phyloP scores from a whole-genome alignment of 2,888 invertebrate genomes.

The Xestia rhomboidea region DNA sequence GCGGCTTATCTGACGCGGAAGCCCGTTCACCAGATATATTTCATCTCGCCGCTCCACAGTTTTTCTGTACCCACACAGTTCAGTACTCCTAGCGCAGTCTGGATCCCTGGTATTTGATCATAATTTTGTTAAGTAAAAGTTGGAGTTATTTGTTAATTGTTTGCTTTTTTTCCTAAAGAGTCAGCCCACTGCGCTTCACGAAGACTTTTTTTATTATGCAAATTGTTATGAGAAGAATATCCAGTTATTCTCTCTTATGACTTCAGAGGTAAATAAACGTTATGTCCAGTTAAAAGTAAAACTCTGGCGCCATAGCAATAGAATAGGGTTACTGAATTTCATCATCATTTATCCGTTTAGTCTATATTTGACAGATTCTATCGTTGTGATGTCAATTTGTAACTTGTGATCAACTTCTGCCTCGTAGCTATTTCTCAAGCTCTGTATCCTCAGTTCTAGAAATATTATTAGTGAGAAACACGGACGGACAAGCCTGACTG shows the following conservation, averaged over 20 bases:
- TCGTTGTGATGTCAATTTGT: background rate
- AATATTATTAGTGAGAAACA: background rate
- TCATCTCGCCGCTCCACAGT: constrained; percentile 79
- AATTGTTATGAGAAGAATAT: background rate
- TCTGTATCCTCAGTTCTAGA: background rate
- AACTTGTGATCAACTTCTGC: background rate
- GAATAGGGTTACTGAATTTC: too few relatives aligned
- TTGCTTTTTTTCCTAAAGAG: constrained; percentile 21
- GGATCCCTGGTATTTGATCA: constrained; percentile 59
- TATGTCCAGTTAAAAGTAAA: too few relatives aligned
- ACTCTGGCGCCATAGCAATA: too few relatives aligned
- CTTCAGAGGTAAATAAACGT: background rate
- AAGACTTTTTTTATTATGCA: constrained; percentile 2
- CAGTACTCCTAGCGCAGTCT: constrained; percentile 55
- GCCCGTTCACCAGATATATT: constrained; percentile 80
- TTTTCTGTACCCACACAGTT: constrained; percentile 70
- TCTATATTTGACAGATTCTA: too few relatives aligned
- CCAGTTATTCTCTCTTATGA: background rate
- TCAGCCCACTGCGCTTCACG: background rate
- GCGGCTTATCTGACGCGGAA: constrained; percentile 82
- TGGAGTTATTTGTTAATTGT: constrained; percentile 30
- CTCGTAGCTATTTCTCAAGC: background rate
- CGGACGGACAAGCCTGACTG: background rate
- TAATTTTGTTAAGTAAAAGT: constrained; percentile 63
- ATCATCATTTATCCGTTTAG: too few relatives aligned